Conservation (phyloP, 2,888 invertebrate genomes). For the Crematogaster levior region DNA sequence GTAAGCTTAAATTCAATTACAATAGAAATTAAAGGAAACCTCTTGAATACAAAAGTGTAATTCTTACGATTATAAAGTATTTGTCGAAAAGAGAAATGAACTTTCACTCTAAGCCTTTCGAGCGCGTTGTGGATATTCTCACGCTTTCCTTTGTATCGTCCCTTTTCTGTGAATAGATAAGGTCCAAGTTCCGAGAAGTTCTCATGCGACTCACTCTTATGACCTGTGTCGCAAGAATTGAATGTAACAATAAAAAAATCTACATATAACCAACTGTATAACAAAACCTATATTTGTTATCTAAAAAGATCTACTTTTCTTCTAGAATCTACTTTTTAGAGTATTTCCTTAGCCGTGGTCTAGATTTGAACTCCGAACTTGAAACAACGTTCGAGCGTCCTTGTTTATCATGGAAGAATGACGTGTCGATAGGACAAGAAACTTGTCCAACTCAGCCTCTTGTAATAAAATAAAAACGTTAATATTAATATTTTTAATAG, state of each 20-base stretch:
- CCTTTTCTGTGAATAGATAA: slow-evolving; percentile 7
- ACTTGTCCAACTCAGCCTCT: not conserved
- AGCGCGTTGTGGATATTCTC: slow-evolving; percentile 52
- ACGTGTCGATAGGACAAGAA: not conserved
- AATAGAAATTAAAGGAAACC: not conserved
- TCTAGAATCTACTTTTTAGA: not conserved
- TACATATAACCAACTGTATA: too few relatives aligned
- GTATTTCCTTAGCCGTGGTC: not conserved
- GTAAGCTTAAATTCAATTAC: not conserved
- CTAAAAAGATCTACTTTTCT: not conserved
- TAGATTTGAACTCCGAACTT: not conserved
- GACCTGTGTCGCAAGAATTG: not conserved
- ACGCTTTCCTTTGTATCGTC: slow-evolving; percentile 65
- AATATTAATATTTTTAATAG: not conserved
- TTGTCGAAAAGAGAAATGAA: slow-evolving; percentile 47
- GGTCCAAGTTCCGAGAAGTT: not conserved
- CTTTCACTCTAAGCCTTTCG: slow-evolving; percentile 67
- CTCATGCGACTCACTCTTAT: not conserved
- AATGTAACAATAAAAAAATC: not conserved
- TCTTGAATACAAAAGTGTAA: slow-evolving; percentile 22
- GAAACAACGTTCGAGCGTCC: not conserved
- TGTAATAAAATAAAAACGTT: not conserved
- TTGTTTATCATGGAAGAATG: not conserved
- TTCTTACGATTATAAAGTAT: slow-evolving; percentile 27
- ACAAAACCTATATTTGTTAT: not conserved